phyloP scores from a whole-genome alignment of 1,140 invertebrate species.

The Euwallacea similis region DNA sequence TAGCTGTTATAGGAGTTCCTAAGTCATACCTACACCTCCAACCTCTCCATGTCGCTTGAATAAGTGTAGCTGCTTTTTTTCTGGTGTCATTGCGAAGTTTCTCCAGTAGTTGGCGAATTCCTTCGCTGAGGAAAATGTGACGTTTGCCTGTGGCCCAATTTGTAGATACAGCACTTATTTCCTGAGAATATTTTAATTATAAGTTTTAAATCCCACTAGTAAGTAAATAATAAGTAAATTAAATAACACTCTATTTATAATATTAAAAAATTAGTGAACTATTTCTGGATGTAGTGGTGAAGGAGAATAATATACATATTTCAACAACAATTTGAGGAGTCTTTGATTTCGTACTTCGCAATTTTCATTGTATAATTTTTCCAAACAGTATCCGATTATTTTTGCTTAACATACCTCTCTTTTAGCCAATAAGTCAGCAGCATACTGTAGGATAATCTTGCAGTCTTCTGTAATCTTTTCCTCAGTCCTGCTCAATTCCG shows the following conservation, averaged over 20 bases:
- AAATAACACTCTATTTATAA: neutral
- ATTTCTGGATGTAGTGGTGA: no score
- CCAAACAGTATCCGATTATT: neutral
- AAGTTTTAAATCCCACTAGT: neutral
- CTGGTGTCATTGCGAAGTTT: conserved; percentile 74
- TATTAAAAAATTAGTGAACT: no score
- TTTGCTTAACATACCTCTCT: conserved; percentile 20
- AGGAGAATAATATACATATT: neutral
- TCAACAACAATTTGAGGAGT: no score
- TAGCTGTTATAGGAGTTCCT: neutral
- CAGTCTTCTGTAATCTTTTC: conserved; percentile 82
- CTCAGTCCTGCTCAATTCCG: conserved; percentile 71
- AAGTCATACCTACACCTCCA: conserved; percentile 60
- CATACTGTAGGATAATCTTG: conserved; percentile 72
- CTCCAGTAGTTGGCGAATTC: conserved; percentile 86
- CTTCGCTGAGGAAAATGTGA: conserved; percentile 92
- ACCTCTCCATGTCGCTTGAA: conserved; percentile 82
- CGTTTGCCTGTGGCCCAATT: conserved; percentile 90
- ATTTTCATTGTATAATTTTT: no score
- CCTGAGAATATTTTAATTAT: conserved; percentile 13
- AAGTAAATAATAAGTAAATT: neutral
- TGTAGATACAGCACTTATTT: conserved; percentile 65
- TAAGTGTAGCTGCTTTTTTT: conserved; percentile 73
- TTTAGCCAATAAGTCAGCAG: conserved; percentile 53
- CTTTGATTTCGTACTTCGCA: neutral